Conservation (phyloP, 2,797 vertebrate genomes). For the Acanthornis magna region DNA sequence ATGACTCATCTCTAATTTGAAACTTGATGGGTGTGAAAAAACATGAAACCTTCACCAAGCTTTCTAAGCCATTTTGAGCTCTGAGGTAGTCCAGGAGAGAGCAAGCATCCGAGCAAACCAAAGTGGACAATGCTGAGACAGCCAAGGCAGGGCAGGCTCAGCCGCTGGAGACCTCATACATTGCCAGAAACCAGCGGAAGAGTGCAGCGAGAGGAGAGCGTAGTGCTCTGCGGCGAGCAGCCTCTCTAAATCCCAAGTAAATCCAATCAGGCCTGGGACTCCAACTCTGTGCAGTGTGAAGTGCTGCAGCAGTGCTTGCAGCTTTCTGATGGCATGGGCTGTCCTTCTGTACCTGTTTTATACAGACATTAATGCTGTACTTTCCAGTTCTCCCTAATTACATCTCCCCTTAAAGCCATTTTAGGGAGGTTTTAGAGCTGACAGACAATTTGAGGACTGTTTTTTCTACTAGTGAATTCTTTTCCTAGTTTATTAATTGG, state of each 20-base stretch:
- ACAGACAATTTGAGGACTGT: background rate
- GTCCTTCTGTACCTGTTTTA: background rate
- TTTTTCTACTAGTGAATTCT: background rate
- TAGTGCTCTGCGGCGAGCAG: background rate
- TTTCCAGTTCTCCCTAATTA: background rate
- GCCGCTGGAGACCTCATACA: background rate
- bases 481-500: background rate
- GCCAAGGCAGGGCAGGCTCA: background rate
- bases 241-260: background rate
- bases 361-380: background rate
- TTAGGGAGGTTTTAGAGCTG: background rate
- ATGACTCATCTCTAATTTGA: background rate
- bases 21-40: background rate
- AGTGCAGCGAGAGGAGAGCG: background rate
- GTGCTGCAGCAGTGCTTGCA: background rate
- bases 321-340: background rate
- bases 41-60: background rate
- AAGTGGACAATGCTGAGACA: background rate
- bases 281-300: background rate
- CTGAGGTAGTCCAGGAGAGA: background rate
- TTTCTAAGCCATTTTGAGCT: background rate
- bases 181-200: background rate
- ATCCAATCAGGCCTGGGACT: background rate
- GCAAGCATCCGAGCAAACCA: background rate
- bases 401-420: background rate